Conservation (phyloP, 2,888 invertebrate genomes). For the Ectemnius lituratus region DNA sequence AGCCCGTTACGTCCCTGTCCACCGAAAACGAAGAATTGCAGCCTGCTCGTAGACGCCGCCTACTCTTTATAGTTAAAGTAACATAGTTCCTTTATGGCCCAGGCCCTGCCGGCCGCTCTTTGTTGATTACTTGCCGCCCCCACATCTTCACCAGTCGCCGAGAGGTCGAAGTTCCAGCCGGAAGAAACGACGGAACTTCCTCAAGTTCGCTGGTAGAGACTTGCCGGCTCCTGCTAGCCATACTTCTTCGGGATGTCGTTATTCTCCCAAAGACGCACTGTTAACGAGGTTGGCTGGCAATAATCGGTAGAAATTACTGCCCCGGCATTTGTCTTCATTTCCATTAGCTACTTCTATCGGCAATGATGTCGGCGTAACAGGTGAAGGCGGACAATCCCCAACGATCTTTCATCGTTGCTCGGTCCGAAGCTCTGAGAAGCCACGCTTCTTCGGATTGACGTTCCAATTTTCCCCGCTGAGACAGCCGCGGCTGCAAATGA, state of each 20-base stretch:
- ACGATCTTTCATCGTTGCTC: not conserved
- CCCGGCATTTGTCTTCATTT: conserved; percentile 9
- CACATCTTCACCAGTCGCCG: conserved; percentile 40
- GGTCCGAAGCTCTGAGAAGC: not conserved
- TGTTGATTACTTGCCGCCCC: conserved; percentile 39
- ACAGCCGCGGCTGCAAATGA: conserved; percentile 2
- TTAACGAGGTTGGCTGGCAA: too few relatives aligned
- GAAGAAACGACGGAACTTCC: conserved; percentile 20
- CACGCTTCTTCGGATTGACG: not conserved
- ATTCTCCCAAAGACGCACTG: too few relatives aligned
- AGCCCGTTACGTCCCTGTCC: conserved; percentile 39
- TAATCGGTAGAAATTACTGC: too few relatives aligned
- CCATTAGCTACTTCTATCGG: too few relatives aligned
- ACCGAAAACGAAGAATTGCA: conserved; percentile 40
- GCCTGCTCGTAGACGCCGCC: conserved; percentile 44
- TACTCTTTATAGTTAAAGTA: conserved; percentile 57
- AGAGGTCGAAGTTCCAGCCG: conserved; percentile 21
- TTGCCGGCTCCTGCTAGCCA: too few relatives aligned
- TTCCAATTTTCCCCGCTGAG: conserved; percentile 11
- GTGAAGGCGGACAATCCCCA: too few relatives aligned
- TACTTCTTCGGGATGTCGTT: too few relatives aligned
- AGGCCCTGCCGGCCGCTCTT: conserved; percentile 34
- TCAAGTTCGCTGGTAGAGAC: too few relatives aligned
- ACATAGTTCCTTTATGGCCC: not conserved
- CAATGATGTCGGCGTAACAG: too few relatives aligned